Evolutionary conservation across 2,888 invertebrate genomes (phyloP), one percentile per base, ranked within the genome.

Genomic region (Molorchus minor): DNA sequence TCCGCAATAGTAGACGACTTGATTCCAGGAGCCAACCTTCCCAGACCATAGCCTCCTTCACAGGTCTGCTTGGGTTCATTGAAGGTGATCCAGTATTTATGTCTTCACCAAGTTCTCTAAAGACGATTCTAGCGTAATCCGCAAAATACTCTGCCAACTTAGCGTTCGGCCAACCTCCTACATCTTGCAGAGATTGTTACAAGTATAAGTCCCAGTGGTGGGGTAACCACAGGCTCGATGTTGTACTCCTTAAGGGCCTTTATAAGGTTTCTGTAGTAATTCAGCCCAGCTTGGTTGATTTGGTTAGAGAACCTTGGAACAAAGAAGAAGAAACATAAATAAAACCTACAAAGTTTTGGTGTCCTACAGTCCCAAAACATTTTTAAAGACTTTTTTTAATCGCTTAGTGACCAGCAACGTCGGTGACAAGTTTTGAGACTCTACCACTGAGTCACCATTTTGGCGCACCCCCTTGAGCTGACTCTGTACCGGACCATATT

Each of bases 201-300:
- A n/a, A n/a, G n/a, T n/a, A n/a, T 5, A 85, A 68, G 67, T 86
- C 85, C 85, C 84, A 85, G 44, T 84, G 84, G 67, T 80, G 84
- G 15, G 2, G 85, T 86, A 3, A 84, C 70, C 10, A 82, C 58
- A 0, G 88, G 87, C 56, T 80, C 75, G 17, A 88, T 84, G 10
- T 81, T 82, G 47, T 81, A 80, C 35, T 73, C 79, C 12, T 83
- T 67, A 0, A 88, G 78, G 38, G 78, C 82, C 69, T 90, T 82
- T 52, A 93, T 88, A 36, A 94, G 79, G 65, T 88, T 85, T 70
- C 86, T 87, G 77, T 94, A 94, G 78, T 92, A 92, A 55, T 85
- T 80, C 8, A 93, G 82, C 13, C 91, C 93, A 1, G 84, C 82
- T 33, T 83, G 80, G 74, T 90, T 94, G 13, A 91, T 81, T 69